Evolutionary conservation across 1,140 invertebrate species (phyloP).

Genomic region (Caerostris extrusa): DNA sequence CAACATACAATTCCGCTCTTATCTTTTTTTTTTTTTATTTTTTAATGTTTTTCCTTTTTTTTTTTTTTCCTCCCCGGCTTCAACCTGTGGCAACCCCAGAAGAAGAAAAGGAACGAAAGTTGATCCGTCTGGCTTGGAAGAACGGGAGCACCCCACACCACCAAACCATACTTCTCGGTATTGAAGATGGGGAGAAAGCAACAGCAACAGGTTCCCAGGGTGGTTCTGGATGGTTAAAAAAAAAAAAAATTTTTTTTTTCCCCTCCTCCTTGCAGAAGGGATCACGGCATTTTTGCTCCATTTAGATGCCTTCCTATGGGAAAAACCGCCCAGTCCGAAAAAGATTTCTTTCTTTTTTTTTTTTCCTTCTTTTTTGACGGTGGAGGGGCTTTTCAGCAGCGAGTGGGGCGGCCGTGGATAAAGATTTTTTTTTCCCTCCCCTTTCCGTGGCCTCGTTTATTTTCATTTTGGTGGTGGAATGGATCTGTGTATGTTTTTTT

Average conservation of each 20-base stretch:
- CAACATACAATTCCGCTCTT: neutral
- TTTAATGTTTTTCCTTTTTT: neutral
- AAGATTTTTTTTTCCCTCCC: constrained; percentile 55
- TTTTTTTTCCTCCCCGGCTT: neutral
- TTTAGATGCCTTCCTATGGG: constrained; percentile 72
- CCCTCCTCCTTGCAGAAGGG: neutral
- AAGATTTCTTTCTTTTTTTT: constrained; percentile 47
- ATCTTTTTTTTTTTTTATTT: neutral
- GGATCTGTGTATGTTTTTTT: neutral
- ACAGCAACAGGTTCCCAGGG: constrained; percentile 65
- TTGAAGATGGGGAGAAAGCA: constrained; percentile 63
- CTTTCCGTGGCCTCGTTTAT: constrained; percentile 65
- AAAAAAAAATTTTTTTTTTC: neutral
- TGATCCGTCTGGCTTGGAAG: constrained; percentile 9
- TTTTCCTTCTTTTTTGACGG: neutral
- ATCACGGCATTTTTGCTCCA: constrained; percentile 54
- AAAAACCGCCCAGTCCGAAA: constrained; percentile 69
- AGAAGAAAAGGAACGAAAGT: constrained; percentile 15
- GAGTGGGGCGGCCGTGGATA: neutral
- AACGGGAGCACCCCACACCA: neutral
- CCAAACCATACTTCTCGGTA: constrained; percentile 42
- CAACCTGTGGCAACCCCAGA: constrained; percentile 27
- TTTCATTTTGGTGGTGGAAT: constrained; percentile 60
- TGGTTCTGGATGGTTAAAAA: neutral
- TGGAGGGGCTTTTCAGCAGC: constrained; percentile 27